Conservation (phyloP, 2,797 vertebrate species). For the Urosaurus nigricauda region DNA sequence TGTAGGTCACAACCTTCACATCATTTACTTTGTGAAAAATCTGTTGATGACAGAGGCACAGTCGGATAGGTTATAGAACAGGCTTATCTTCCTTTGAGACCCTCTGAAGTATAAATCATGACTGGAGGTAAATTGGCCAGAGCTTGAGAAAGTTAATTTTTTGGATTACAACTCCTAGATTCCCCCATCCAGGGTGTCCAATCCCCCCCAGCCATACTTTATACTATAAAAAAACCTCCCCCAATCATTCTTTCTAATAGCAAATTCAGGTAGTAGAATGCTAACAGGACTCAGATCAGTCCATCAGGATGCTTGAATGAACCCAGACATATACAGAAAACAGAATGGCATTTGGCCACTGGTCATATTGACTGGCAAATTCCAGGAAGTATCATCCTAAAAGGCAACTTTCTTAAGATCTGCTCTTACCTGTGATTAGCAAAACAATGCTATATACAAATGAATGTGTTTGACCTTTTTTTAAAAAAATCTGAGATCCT, state of each 20-base stretch:
- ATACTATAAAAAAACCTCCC: not conserved
- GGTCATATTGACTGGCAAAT: no score
- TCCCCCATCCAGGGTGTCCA: no score
- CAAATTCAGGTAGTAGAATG: no score
- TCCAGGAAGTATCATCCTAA: no score
- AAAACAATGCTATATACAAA: no score
- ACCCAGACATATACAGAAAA: no score
- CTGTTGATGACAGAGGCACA: constrained; percentile 48
- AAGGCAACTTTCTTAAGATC: no score
- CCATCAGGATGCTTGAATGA: not conserved
- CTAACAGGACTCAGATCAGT: not conserved
- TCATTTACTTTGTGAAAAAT: constrained; percentile 37
- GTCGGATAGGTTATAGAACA: constrained; percentile 26
- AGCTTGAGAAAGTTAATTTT: not conserved
- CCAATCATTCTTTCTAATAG: not conserved
- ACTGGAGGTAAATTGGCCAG: not conserved
- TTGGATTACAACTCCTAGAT: no score
- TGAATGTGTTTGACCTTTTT: no score
- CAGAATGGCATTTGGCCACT: no score
- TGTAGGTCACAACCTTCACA: constrained; percentile 41
- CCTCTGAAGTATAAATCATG: constrained; percentile 19
- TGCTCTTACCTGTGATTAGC: no score
- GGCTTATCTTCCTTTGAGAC: constrained; percentile 40
- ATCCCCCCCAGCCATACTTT: not conserved
- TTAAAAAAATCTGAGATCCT: no score